Evolutionary conservation across 2,113 vertebrate species (phyloP), one percentile per base, ranked within the genome.

Genomic region (Daphoenositta chrysoptera): DNA sequence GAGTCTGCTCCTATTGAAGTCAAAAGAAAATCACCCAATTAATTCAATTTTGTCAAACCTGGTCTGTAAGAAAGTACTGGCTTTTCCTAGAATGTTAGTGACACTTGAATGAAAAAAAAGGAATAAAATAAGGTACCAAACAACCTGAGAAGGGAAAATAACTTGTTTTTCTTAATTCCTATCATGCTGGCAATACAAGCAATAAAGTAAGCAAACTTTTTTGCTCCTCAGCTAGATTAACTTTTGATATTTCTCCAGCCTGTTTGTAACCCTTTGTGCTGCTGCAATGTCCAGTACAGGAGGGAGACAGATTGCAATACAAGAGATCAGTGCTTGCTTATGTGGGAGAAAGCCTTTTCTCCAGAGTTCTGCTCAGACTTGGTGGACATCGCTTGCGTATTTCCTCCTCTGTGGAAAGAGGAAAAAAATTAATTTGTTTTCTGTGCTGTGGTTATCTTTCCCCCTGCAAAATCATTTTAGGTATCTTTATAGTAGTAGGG

Each of bases 31-130:
- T 73, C 75, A 54, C 44, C 88, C 93, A 96, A 96, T 96, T 94
- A 96, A 88, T 92, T 89, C 85, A 90, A 95, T 95, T 93, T 91
- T 96, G 92, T 95, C 94, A 95, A 86, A 78, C 75, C 60, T 78
- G 60, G 79, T 66, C 90, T 95, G 31, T 56, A 95, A 72, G 47
- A 77, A 93, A 88, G 22, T 72, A 44, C 44, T 68, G 73, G 66
- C 61, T 86, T 83, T 75, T 73, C 13, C 58, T 94, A 65, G 21
- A 70, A 47, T 7, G 21, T 72, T 94, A 94, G 65, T 60, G 64
- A 69, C 39, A 78, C 6, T 81, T 80, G 68, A 71, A 78, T 66
- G 26, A 27, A 60, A 81, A 60, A 68, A 47, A 69, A 10, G 7
- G 37, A n/a, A 39, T 24, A n/a, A 44, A 45, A 61, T 66, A 85